phyloP scores from a whole-genome alignment of 2,113 vertebrate genomes.

The Cyphomyrus discorhynchus region DNA sequence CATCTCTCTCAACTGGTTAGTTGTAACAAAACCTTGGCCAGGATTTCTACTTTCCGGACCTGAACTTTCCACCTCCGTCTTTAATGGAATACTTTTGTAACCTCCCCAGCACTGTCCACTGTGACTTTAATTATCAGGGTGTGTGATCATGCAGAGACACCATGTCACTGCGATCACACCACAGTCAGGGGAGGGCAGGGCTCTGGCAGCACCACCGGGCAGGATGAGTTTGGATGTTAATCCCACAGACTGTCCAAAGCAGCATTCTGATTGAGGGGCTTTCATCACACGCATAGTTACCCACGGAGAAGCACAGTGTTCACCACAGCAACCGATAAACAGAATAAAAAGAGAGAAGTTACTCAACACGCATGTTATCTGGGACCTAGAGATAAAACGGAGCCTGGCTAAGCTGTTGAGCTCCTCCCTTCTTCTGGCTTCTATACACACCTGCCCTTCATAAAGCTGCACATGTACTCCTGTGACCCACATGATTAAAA shows the following conservation, averaged over 20 bases:
- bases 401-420: background rate
- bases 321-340: background rate
- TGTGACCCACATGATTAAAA: constrained; percentile 62
- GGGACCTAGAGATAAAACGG: constrained; percentile 19
- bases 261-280: background rate
- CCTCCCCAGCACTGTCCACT: background rate
- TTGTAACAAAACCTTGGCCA: background rate
- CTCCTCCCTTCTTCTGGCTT: constrained; percentile 1
- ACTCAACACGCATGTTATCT: constrained; percentile 9
- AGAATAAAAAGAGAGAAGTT: background rate
- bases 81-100: background rate
- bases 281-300: background rate
- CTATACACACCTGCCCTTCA: constrained; percentile 50
- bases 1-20: background rate
- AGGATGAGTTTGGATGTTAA: background rate
- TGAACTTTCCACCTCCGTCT: background rate
- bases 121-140: background rate
- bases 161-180: background rate
- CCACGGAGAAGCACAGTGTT: background rate
- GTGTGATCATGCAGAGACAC: background rate
- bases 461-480: constrained; percentile 50
- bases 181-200: background rate
- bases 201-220: background rate
- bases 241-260: background rate
- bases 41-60: background rate